Percentiles rank a stretch among this genome's conserved stretches.
phyloP scores from a whole-genome alignment of 2,113 vertebrate genomes.

The Saguinus midas region DNA sequence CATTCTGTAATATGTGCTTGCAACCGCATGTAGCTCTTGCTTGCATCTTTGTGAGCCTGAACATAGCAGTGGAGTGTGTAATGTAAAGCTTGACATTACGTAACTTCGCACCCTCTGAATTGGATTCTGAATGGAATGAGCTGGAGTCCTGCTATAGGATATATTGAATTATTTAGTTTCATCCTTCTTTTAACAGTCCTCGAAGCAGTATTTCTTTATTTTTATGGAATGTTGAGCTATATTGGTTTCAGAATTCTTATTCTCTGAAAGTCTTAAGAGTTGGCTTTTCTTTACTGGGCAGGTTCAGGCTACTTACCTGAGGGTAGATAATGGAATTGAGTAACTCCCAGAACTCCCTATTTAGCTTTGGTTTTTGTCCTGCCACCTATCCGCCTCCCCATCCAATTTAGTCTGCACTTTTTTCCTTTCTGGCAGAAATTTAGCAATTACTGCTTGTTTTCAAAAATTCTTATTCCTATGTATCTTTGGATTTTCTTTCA shows the following conservation, averaged over 20 bases:
- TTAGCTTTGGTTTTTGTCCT: slow-evolving; percentile 44
- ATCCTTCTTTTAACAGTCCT: slow-evolving; percentile 27
- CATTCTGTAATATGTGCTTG: background rate
- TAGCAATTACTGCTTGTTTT: slow-evolving; percentile 26
- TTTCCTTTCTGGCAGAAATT: slow-evolving; percentile 41
- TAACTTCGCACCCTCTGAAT: background rate
- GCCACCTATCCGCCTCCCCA: rapidly evolving
- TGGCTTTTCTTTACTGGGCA: slow-evolving; percentile 12
- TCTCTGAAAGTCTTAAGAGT: slow-evolving; percentile 33
- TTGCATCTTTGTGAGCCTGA: slow-evolving; percentile 43
- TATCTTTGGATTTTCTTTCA: slow-evolving; percentile 25
- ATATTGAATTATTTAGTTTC: slow-evolving; percentile 62
- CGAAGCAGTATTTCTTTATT: background rate
- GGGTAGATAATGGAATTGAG: slow-evolving; percentile 31
- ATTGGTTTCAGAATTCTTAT: slow-evolving; percentile 65
- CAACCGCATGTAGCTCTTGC: background rate
- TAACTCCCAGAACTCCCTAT: background rate
- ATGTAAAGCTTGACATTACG: slow-evolving; percentile 57
- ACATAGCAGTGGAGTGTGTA: slow-evolving; percentile 42
- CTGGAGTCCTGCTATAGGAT: slow-evolving; percentile 14
- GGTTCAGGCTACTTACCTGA: slow-evolving; percentile 23
- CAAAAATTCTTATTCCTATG: background rate
- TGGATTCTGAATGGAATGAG: slow-evolving; percentile 56
- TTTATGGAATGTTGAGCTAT: background rate
- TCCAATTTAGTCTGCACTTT: background rate